Evolutionary conservation across 2,888 invertebrate genomes (phyloP).

Genomic region (Athripsodes cinereus): DNA sequence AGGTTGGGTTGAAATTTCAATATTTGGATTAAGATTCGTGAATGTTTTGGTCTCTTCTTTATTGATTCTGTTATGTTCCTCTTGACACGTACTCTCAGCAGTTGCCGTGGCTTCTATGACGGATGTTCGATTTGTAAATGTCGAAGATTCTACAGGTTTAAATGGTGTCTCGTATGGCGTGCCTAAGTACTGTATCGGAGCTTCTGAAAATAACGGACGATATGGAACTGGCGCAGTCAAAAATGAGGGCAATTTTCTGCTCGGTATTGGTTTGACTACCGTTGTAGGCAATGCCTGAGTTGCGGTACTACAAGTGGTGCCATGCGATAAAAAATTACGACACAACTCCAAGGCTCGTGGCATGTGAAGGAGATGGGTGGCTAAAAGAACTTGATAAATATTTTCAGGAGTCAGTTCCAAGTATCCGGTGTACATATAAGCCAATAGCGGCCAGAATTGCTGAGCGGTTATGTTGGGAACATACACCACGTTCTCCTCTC

Average conservation of each 20-base stretch:
- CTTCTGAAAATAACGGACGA: constrained; percentile 20
- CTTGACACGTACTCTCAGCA: not conserved
- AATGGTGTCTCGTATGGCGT: constrained; percentile 17
- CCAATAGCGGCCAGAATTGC: constrained; percentile 61
- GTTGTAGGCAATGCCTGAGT: constrained; percentile 26
- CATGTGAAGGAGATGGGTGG: constrained; percentile 69
- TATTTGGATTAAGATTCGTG: no score
- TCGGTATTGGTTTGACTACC: constrained; percentile 26
- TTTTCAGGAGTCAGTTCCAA: constrained; percentile 63
- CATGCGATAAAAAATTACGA: constrained; percentile 55
- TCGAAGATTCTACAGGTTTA: constrained; percentile 10
- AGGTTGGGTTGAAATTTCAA: not conserved
- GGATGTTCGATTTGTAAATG: not conserved
- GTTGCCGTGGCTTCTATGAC: not conserved
- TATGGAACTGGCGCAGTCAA: constrained; percentile 26
- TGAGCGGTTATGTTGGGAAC: constrained; percentile 53
- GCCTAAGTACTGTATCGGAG: constrained; percentile 7
- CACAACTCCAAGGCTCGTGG: constrained; percentile 65
- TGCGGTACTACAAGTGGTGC: constrained; percentile 33
- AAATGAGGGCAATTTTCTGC: constrained; percentile 19
- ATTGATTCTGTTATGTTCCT: no score
- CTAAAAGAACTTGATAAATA: constrained; percentile 64
- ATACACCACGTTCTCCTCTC: constrained; percentile 35
- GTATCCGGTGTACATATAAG: constrained; percentile 71
- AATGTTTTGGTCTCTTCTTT: not conserved